These are phyloP conservation scores for Thelaira solivaga DNA, from an alignment of 2,888 invertebrate species.

Conservation along the genomic window DNA sequence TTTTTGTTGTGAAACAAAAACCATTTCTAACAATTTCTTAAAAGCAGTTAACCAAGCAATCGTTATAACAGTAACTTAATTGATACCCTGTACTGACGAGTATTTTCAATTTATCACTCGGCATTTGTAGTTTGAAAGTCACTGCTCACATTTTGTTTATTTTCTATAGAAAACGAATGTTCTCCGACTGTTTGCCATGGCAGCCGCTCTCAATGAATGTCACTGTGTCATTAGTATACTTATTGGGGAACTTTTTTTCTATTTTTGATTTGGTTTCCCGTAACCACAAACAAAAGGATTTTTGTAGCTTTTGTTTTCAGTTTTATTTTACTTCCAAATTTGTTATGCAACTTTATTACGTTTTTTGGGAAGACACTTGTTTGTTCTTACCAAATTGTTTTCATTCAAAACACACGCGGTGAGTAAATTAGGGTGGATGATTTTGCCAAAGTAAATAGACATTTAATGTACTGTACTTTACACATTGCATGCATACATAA, in stretches of 20 bases:
- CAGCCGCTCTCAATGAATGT: constrained; percentile 69
- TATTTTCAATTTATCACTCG: background rate
- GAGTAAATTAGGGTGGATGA: too few species aligned
- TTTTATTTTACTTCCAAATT: constrained; percentile 20
- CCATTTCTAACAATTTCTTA: too few species aligned
- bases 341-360: constrained; percentile 51
- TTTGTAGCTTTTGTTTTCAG: background rate
- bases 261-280: constrained; percentile 20
- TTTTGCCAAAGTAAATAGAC: too few species aligned
- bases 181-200: constrained; percentile 36
- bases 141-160: constrained; percentile 38
- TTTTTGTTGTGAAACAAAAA: too few species aligned
- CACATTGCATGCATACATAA: background rate
- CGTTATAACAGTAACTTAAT: background rate
- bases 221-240: constrained; percentile 71
- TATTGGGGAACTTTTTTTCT: constrained; percentile 12
- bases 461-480: too few species aligned
- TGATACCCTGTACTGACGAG: too few species aligned
- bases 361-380: constrained; percentile 9
- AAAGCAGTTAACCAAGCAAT: background rate
- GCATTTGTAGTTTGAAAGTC: constrained; percentile 47
- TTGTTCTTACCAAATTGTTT: too few species aligned
- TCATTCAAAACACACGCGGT: too few species aligned
- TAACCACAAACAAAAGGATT: constrained; percentile 35
- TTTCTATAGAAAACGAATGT: constrained; percentile 54